Evolutionary conservation across 2,888 invertebrate genomes (phyloP), one percentile per base, ranked within the genome.

Genomic region (Coleophora flavipennella): DNA sequence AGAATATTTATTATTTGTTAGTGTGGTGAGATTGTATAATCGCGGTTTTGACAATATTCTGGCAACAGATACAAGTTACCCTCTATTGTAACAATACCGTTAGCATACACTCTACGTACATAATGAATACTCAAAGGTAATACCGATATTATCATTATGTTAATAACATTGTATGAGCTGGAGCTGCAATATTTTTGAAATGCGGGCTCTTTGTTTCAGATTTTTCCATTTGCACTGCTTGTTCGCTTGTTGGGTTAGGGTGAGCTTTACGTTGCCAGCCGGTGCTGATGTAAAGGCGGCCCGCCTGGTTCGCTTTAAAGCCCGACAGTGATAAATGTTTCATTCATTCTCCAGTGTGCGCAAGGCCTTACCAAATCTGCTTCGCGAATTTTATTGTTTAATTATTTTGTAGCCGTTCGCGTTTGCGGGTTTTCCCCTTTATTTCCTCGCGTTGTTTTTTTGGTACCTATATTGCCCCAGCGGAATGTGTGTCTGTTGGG

Each of bases 301-400:
- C 55, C 53, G 54, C 43, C 46, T 48, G 54, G 48, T 58, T 58
- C 60, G 60, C 63, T 62, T 62, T 65, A 56, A 63, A 69, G 47
- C 62, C 53, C 57, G 80, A 79, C 81, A 73, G 57, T 77, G 79
- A 80, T 76, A 71, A 80, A 80, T 80, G 77, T 71, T 73, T 70
- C 71, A 78, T 77, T 77, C 71, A 72, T 73, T 62, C 67, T 57
- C 54, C 64, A 62, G 59, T 63, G 60, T 66, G 59, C 62, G 63
- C 55, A 56, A 55, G 50, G 52, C 51, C 57, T 54, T 57, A 53
- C 57, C 54, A 62, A 68, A 71, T 69, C 64, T 64, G 66, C 60
- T 48, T 46, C 46, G 50, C 55, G 54, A 63, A 61, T 70, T 71
- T 67, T 62, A 63, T 63, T 70, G 59, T 67, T 62, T 57, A 65